Percentiles rank a stretch among this genome's conserved stretches.
These are phyloP conservation scores for Macrotrachela quadricornifera DNA, from an alignment of 1,140 invertebrate genomes.

Conservation along the genomic window DNA sequence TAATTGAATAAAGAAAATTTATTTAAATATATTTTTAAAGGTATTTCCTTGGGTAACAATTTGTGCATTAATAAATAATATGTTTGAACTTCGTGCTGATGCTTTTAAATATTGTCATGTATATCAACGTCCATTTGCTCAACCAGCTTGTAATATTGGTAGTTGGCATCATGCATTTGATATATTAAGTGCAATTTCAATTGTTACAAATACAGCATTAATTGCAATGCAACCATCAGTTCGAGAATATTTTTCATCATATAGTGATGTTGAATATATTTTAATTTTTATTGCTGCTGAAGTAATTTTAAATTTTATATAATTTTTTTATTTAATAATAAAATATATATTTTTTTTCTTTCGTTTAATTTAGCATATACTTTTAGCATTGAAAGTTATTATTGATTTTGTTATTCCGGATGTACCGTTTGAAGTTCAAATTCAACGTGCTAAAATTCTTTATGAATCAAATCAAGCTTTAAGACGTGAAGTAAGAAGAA, in stretches of 20 bases:
- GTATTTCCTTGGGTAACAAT: slow-evolving; percentile 80
- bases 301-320: too few relatives aligned
- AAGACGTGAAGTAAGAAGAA: too few relatives aligned
- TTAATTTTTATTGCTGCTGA: slow-evolving; percentile 49
- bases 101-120: slow-evolving; percentile 87
- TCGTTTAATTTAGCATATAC: too few relatives aligned
- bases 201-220: slow-evolving; percentile 71
- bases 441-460: too few relatives aligned
- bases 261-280: slow-evolving; percentile 18
- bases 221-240: slow-evolving; percentile 76
- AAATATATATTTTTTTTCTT: too few relatives aligned
- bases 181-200: slow-evolving; percentile 66
- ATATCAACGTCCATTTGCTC: slow-evolving; percentile 69
- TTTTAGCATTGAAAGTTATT: too few relatives aligned
- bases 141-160: slow-evolving; percentile 71
- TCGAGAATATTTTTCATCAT: slow-evolving; percentile 20
- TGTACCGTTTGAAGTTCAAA: too few relatives aligned
- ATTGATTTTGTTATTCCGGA: too few relatives aligned
- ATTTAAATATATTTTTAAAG: too few relatives aligned
- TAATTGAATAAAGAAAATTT: too few relatives aligned
- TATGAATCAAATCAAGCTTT: too few relatives aligned
- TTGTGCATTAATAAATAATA: slow-evolving; percentile 77
- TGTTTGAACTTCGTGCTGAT: slow-evolving; percentile 53
- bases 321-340: too few relatives aligned
- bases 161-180: slow-evolving; percentile 68